Base-by-base conservation (phyloP, 2,888 invertebrate species). In the Callinectes sapidus region DNA sequence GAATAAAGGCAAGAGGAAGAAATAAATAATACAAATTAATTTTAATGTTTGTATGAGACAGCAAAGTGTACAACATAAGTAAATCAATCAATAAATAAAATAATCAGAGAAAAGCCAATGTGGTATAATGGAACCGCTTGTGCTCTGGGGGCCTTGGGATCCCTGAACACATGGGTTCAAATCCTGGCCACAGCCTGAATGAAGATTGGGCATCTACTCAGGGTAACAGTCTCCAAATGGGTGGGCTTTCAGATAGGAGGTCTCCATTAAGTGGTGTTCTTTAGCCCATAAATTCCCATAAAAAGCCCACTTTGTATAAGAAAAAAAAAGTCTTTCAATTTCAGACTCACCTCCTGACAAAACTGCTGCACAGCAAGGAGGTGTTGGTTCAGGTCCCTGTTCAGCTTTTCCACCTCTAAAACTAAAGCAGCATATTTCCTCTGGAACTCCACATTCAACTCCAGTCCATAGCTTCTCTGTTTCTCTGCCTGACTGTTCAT, bases 401-500 rank as follows among this genome's bases (percentile, higher is more conserved):
- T 99, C 96, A 99, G 97, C 95, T 97, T 97, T 95, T 99, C 99
- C 95, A 99, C 97, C 95, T 98, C 98, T 91, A 99, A 97, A 2
- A 99, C 97, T 89, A 96, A 95, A 94, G 97, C 97, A 23, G 99
- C 99, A 96, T 99, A 99, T 95, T 97, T 97, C 95, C 97, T 97
- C 95, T 99, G 98, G 96, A 99, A 99, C 95, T 99, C 98, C 94
- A 98, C 97, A 6, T 97, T 97, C 95, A 98, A 97, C 94, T 97
- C 97, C 95, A 97, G 97, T 55, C 97, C 97, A 95, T 97, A 97
- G 0, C 98, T 98, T 96, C 97, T 97, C 95, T 97, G 97, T 96
- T 98, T 97, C 95, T 99, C 99, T 0, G 98, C 98, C 95, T 98
- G 98, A 93, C 97, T 97, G 95, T 99, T 99, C 97, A 98, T 97